A percentile compares a stretch with the other conserved stretches of the same genome.
Evolutionary conservation across 2,113 vertebrate genomes (phyloP).

Genomic region (Pollimyrus isidori): DNA sequence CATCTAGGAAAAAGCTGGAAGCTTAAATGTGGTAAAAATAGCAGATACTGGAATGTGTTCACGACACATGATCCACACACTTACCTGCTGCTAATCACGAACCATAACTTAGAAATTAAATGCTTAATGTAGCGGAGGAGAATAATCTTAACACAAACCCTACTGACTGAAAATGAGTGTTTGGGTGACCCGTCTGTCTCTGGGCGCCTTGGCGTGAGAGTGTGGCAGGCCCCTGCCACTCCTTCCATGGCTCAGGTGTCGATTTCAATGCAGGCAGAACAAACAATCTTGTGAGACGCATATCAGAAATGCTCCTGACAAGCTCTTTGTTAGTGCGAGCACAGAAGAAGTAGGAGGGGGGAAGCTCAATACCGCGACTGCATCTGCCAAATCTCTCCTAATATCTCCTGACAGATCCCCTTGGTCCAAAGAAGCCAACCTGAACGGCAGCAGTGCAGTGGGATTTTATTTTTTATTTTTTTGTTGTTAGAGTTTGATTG

Average conservation of each 20-base stretch:
- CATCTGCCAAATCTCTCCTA: constrained; percentile 21
- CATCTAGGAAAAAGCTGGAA: not conserved
- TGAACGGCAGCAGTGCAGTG: not conserved
- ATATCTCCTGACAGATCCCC: constrained; percentile 22
- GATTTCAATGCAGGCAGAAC: not conserved
- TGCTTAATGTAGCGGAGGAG: not conserved
- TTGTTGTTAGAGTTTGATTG: not conserved
- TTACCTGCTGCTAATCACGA: not conserved
- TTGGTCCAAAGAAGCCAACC: constrained; percentile 6
- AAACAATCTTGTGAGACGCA: constrained; percentile 13
- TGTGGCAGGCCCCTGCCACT: not conserved
- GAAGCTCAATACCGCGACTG: constrained; percentile 6
- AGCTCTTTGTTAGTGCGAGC: constrained; percentile 33
- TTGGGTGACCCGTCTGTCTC: not conserved
- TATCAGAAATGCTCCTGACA: constrained; percentile 25
- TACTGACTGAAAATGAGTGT: not conserved
- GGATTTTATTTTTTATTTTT: no score
- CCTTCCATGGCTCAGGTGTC: not conserved
- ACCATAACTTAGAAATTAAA: not conserved
- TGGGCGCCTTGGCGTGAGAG: not conserved
- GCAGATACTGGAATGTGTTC: not conserved
- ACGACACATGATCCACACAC: not conserved
- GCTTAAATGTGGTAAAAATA: not conserved
- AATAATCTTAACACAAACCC: not conserved
- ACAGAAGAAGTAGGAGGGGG: constrained; percentile 7